Evolutionary conservation across 2,797 vertebrate species (phyloP).

Genomic region (Smutsia gigantea): DNA sequence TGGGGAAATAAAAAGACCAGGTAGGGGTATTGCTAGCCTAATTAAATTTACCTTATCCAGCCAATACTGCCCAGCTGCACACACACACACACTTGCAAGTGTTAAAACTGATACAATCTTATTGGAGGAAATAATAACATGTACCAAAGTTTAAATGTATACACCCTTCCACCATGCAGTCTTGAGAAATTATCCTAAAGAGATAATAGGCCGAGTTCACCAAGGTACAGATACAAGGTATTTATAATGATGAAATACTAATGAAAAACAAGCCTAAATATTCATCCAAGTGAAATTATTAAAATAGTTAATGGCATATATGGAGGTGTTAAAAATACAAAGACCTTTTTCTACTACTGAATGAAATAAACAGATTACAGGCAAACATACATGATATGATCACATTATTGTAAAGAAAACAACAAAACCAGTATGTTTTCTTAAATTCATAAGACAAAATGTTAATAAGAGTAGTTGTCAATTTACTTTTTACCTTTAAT

Average conservation of each 20-base stretch:
- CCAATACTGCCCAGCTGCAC: not conserved
- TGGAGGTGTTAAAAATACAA: not conserved
- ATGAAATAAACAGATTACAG: slow-evolving; percentile 5
- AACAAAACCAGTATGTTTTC: not conserved
- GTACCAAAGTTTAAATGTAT: not conserved
- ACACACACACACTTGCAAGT: not conserved
- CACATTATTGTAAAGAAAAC: not conserved
- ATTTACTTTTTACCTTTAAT: slow-evolving; percentile 36
- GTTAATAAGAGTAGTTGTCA: not conserved
- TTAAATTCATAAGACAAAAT: not conserved
- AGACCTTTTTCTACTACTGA: not conserved
- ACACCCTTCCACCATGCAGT: not conserved
- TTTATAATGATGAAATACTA: not conserved
- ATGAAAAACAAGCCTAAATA: not conserved
- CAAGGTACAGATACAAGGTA: not conserved
- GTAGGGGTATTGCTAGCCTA: not conserved
- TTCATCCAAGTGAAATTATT: not conserved
- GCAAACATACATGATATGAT: not conserved
- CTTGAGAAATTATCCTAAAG: slow-evolving; percentile 21
- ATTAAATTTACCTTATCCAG: not conserved
- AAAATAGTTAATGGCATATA: not conserved
- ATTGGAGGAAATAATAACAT: not conserved
- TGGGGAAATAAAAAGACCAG: not conserved
- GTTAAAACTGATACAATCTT: not conserved
- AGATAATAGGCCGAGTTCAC: slow-evolving; percentile 10